These are phyloP conservation scores for Pomacea canaliculata DNA, from an alignment of 2,888 invertebrate species.

Conservation along the genomic window DNA sequence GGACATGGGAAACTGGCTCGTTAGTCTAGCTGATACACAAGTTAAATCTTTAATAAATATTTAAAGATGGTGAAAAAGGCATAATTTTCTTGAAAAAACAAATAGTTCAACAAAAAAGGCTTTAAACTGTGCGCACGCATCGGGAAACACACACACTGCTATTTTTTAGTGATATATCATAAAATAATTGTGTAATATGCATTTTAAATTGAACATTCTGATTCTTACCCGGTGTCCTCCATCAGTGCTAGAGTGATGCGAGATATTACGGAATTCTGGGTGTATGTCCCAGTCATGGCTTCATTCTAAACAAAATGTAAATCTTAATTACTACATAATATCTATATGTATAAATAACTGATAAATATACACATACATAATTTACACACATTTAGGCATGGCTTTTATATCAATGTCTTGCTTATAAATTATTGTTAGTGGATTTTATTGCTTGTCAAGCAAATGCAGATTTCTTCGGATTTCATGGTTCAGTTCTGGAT, in stretches of 20 bases:
- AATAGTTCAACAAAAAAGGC: too few species aligned
- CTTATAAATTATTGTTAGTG: background rate
- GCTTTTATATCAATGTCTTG: background rate
- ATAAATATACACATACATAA: background rate
- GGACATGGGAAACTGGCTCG: too few species aligned
- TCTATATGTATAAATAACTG: background rate
- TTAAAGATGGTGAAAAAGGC: too few species aligned
- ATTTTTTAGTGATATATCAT: too few species aligned
- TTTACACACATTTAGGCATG: background rate
- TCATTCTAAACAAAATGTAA: slow-evolving; percentile 80
- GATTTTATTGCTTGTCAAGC: background rate
- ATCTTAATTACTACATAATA: background rate
- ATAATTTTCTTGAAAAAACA: too few species aligned
- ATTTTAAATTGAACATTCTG: too few species aligned
- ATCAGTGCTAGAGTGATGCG: slow-evolving; percentile 93
- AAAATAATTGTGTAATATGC: too few species aligned
- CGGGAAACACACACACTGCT: too few species aligned
- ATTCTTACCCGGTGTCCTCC: slow-evolving; percentile 91
- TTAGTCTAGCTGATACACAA: too few species aligned
- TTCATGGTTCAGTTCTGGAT: background rate
- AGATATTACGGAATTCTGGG: slow-evolving; percentile 97
- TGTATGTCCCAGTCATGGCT: slow-evolving; percentile 99
- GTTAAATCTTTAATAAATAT: too few species aligned
- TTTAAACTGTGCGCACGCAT: too few species aligned
- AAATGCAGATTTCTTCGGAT: background rate